Evolutionary conservation across 37 sponge, comb jelly and placozoan genomes (phyloP).

Genomic region (Mnemiopsis leidyi): DNA sequence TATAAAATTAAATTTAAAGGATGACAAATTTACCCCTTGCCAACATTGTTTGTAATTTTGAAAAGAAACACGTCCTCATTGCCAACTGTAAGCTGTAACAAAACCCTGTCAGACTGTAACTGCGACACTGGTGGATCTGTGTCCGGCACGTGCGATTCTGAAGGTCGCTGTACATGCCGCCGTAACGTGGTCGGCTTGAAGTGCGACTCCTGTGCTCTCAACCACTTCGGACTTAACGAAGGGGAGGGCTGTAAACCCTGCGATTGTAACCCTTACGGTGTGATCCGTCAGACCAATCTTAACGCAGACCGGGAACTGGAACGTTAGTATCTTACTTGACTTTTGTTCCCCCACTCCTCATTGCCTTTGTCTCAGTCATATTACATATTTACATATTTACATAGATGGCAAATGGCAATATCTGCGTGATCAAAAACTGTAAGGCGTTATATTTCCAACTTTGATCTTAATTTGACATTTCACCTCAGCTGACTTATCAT

Average conservation of each 20-base stretch:
- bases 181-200: not conserved
- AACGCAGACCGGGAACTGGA: not conserved
- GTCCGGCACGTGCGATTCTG: not conserved
- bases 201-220: not conserved
- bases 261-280: constrained; percentile 45
- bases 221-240: not conserved
- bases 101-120: not conserved
- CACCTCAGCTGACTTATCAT: constrained; percentile 5
- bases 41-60: too few relatives aligned
- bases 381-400: too few relatives aligned
- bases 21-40: too few relatives aligned
- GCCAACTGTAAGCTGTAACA: not conserved
- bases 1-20: too few relatives aligned
- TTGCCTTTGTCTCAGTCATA: too few relatives aligned
- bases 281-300: not conserved
- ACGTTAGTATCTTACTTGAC: too few relatives aligned
- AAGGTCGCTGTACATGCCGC: not conserved
- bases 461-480: too few relatives aligned
- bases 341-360: too few relatives aligned
- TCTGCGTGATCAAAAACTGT: too few relatives aligned
- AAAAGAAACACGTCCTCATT: not conserved
- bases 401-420: too few relatives aligned
- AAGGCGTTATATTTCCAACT: too few relatives aligned
- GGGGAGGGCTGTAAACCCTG: constrained; percentile 16
- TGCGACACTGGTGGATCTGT: not conserved